Evolutionary conservation across 2,888 invertebrate species (phyloP), one percentile per base, ranked within the genome.

Genomic region (Apocheima hispidaria): DNA sequence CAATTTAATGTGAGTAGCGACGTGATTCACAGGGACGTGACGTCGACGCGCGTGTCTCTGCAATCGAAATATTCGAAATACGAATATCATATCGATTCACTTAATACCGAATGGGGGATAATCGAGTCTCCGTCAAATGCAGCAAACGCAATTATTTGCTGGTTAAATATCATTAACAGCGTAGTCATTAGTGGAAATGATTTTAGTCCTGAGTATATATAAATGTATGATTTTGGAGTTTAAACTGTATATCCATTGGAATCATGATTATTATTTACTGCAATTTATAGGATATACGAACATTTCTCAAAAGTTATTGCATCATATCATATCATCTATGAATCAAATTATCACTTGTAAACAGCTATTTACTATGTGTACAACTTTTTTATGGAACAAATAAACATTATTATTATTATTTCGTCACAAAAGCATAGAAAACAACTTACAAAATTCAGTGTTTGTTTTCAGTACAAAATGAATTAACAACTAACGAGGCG

Each of bases 31-130:
- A 18, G 48, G 26, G 38, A 49, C 49, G 56, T 40, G 56, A 43
- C 58, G 57, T 54, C 62, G 16, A 46, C 43, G 14, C 57, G 38
- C 64, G 51, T 66, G 57, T 66, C 66, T 66, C 26, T 66, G 65
- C 69, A 65, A 66, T 67, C 23, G 50, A 58, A 69, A 71, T 69
- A 63, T 59, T 66, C 28, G 48, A 58, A 68, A 71, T 69, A 61
- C 60, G 63, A 74, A 75, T 73, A 68, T 71, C 61, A 64, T 66
- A 68, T 51, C 33, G 40, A 59, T 41, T 54, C 35, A 46, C 30
- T 61, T 52, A 36, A 51, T 58, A 46, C 64, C 58, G 50, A 71
- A 69, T 70, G 68, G 65, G 53, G 60, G 55, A 65, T 66, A 60
- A 67, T 71, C 64, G 46, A 66, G 56, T 65, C 65, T 38, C 63